phyloP scores from a whole-genome alignment of 2,797 vertebrate species.

The Vespertilio murinus region DNA sequence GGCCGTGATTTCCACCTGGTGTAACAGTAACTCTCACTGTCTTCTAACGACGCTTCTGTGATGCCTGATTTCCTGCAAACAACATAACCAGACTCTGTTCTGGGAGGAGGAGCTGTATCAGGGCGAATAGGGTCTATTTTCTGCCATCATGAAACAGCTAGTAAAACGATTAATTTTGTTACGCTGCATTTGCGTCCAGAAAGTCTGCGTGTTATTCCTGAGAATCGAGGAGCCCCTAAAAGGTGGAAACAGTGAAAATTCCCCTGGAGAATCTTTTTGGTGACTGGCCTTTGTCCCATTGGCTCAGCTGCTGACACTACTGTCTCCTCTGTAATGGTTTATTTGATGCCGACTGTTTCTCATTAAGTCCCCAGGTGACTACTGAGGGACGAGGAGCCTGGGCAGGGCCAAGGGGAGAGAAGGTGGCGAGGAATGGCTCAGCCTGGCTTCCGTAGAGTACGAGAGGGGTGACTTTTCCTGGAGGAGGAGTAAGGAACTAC shows the following conservation, averaged over 20 bases:
- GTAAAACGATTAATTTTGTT: not conserved
- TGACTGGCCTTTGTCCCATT: not conserved
- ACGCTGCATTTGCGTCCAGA: not conserved
- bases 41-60: not conserved
- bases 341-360: not conserved
- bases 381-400: fast-evolving
- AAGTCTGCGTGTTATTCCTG: not conserved
- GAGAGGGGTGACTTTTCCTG: not conserved
- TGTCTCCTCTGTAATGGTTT: not conserved
- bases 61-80: not conserved
- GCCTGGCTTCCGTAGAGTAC: not conserved
- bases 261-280: not conserved
- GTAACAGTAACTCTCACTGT: not conserved
- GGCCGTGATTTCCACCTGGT: not conserved
- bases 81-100: not conserved
- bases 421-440: not conserved
- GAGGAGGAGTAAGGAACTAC: not conserved
- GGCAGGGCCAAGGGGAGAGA: not conserved
- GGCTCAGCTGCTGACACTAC: not conserved
- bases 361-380: not conserved
- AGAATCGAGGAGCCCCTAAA: not conserved
- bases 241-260: not conserved
- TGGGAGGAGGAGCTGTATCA: not conserved
- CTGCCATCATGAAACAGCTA: not conserved
- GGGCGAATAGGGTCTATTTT: not conserved